Evolutionary conservation across 2,797 vertebrate species (phyloP), one percentile per base, ranked within the genome.

Genomic region (Argyrosomus regius): DNA sequence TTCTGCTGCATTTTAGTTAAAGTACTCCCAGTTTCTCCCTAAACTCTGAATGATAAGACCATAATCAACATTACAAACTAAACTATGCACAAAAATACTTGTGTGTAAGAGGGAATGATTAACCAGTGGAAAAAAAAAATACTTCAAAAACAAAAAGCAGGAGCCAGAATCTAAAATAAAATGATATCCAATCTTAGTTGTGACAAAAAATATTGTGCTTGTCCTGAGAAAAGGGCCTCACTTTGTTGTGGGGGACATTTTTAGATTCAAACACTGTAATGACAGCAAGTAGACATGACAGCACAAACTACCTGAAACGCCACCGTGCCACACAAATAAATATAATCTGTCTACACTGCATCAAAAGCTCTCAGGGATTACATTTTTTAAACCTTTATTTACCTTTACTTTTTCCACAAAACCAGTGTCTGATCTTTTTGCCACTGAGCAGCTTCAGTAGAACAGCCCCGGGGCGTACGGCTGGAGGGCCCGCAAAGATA

Each of bases 1-100:
- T 53, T 66, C 24, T 52, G 46, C 48, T 11, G 26, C 3, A 16
- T 73, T 72, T 72, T 68, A 41, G n/a, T 62, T 26, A 49, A 41
- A 64, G 52, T 43, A 26, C 16, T 14, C 16, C 6, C 18, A 41
- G 2, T 16, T 60, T 24, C 61, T 67, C 49, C 31, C 17, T 14
- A 24, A 75, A 46, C 43, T 10, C 6, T 17, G 6, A 58, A 54
- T 53, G 18, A 53, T 50, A 57, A 71, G 11, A 28, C 3, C 39
- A 35, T 35, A 35, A 43, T 58, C n/a, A 16, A 39, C 46, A n/a
- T 35, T 20, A 31, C 46, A 26, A 49, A 56, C 52, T 24, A 8
- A 61, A 52, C 31, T 45, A 20, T 63, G 24, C 59, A 45, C 57
- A 35, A 28, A 35, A 56, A 49, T 12, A 28, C 24, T 41, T 53